Evolutionary conservation across 2,888 invertebrate species (phyloP), one percentile per base, ranked within the genome.

Genomic region (Leuctra nigra): DNA sequence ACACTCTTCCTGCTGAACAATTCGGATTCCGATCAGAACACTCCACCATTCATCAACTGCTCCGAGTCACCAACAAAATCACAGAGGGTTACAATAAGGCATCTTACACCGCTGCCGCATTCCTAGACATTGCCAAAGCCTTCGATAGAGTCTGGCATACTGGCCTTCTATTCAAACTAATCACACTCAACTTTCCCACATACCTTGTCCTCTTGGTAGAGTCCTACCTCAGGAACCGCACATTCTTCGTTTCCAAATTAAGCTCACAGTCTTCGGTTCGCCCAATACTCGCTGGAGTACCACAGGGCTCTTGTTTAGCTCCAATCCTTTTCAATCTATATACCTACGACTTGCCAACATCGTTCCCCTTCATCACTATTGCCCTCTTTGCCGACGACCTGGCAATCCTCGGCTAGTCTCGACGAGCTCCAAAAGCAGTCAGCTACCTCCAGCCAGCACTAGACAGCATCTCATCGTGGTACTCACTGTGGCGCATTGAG

Each of bases 311-410:
- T n/a, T n/a, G n/a, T n/a, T n/a, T n/a, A n/a, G n/a, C n/a, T n/a
- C 52, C 52, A 7, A 29, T 23, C 11, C n/a, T 48, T 6, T 29
- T 29, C 3, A 48, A 48, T 7, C 11, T 48, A 3, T 52, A 14
- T 36, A 33, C 33, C 1, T 33, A 52, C 20, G 35, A 52, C 22
- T 22, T 33, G 39, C 39, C 39, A 9, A 29, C 25, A 4, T 33
- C 52, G n/a, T 18, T 22, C 16, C 35, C 52, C 1, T 16, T 20
- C 6, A 29, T 36, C n/a, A 14, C 14, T n/a, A 11, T 33, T 9
- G 52, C 52, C 9, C 18, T 52, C 4, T 52, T 18, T n/a, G 52
- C 52, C 1, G 52, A 52, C 18, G 52, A 52, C 18, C 25, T 35
- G 1, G 52, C 52, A 13, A 14, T 16, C 13, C 14, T 52, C 16